phyloP scores from a whole-genome alignment of 2,888 invertebrate genomes.

The Lochmaea crataegi region DNA sequence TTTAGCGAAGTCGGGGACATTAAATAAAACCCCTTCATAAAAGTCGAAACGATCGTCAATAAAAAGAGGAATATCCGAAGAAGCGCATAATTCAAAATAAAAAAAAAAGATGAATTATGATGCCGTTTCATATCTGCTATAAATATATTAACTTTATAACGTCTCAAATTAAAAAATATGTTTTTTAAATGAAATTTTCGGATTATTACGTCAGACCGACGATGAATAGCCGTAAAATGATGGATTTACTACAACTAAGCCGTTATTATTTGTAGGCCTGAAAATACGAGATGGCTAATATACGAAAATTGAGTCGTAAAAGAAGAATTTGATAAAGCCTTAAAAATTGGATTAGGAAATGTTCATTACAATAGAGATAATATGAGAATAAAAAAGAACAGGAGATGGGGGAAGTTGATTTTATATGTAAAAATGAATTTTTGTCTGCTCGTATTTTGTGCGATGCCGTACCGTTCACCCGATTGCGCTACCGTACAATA shows the following conservation, averaged over 20 bases:
- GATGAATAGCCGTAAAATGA: neutral
- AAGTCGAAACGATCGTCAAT: slow-evolving; percentile 11
- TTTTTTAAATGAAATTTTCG: slow-evolving; percentile 13
- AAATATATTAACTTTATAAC: slow-evolving; percentile 3
- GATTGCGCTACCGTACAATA: too few species aligned
- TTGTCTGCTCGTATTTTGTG: too few species aligned
- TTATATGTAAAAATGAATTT: too few species aligned
- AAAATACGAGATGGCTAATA: neutral
- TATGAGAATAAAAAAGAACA: too few species aligned
- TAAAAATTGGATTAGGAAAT: neutral
- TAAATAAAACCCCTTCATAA: slow-evolving; percentile 12
- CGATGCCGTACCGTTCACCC: too few species aligned
- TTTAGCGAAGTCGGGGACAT: slow-evolving; percentile 1
- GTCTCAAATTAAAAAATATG: slow-evolving; percentile 11
- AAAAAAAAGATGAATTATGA: slow-evolving; percentile 9
- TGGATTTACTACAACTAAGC: neutral
- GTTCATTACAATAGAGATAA: too few species aligned
- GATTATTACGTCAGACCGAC: neutral
- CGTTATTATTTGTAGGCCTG: neutral
- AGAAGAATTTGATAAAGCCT: neutral
- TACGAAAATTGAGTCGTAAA: neutral
- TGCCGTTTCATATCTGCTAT: slow-evolving; percentile 2
- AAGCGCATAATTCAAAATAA: slow-evolving; percentile 2
- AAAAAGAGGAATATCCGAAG: slow-evolving; percentile 15
- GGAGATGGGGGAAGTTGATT: too few species aligned